Percentiles rank a stretch among this genome's conserved stretches.
Evolutionary conservation across 2,888 invertebrate species (phyloP).

Genomic region (Drosophila mettleri): DNA sequence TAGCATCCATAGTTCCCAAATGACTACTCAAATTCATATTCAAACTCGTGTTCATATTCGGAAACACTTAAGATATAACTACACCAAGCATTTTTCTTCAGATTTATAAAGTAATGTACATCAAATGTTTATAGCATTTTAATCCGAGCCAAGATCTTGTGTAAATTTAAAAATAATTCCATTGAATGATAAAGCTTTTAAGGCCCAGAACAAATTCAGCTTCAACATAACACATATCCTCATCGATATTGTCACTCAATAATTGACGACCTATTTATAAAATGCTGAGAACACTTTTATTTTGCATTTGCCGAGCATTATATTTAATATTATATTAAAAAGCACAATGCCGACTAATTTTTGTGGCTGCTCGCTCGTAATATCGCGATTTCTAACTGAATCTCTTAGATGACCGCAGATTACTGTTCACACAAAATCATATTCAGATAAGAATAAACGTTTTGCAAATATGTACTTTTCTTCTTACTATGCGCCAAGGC

Average conservation of each 20-base stretch:
- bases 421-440: slow-evolving; percentile 70
- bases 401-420: slow-evolving; percentile 70
- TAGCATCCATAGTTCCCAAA: slow-evolving; percentile 9
- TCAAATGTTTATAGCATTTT: not conserved
- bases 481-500: slow-evolving; percentile 59
- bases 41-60: slow-evolving; percentile 1
- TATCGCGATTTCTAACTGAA: slow-evolving; percentile 63
- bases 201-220: not conserved
- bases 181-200: not conserved
- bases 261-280: not conserved
- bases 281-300: not conserved
- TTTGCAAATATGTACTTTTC: slow-evolving; percentile 72
- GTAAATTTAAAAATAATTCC: not conserved
- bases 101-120: not conserved
- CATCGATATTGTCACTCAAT: not conserved
- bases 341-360: slow-evolving; percentile 18
- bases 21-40: slow-evolving; percentile 13
- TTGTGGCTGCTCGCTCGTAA: slow-evolving; percentile 44
- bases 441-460: slow-evolving; percentile 66
- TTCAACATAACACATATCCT: not conserved
- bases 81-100: not conserved
- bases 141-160: not conserved
- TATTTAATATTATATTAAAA: slow-evolving; percentile 12
- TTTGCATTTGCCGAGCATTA: no score
- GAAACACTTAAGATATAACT: not conserved